These are phyloP conservation scores for Imbricaverruca yamaguchii DNA, from an alignment of 2,888 invertebrate species.

Conservation along the genomic window DNA sequence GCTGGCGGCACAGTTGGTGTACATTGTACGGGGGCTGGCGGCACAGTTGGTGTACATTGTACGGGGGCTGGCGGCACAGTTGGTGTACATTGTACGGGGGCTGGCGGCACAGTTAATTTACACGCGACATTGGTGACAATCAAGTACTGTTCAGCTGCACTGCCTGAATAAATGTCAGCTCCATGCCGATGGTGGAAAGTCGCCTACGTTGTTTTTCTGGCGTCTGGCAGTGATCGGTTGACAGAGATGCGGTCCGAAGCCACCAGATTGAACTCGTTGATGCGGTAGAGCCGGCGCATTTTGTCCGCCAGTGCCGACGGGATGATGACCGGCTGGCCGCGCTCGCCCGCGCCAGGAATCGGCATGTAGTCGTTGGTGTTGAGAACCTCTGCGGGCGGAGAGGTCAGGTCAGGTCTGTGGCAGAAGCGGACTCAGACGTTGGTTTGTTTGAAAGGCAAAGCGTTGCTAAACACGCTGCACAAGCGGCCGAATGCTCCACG, in stretches of 20 bases:
- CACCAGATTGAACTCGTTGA: conserved; percentile 80
- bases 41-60: too few relatives aligned
- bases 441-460: neutral
- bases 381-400: conserved; percentile 49
- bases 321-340: conserved; percentile 32
- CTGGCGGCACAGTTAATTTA: too few relatives aligned
- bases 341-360: conserved; percentile 28
- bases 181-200: conserved; percentile 34
- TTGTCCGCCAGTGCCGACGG: conserved; percentile 28
- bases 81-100: too few relatives aligned
- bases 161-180: too few relatives aligned
- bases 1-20: too few relatives aligned
- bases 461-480: neutral
- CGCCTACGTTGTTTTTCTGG: conserved; percentile 65
- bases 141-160: too few relatives aligned
- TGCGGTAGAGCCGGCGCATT: conserved; percentile 68
- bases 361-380: conserved; percentile 32
- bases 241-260: conserved; percentile 81
- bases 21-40: too few relatives aligned
- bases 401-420: neutral
- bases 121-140: too few relatives aligned
- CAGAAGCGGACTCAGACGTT: neutral
- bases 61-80: too few relatives aligned
- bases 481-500: neutral
- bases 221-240: conserved; percentile 74